Evolutionary conservation across 2,888 invertebrate species (phyloP), one percentile per base, ranked within the genome.

Genomic region (Theretra japonica): DNA sequence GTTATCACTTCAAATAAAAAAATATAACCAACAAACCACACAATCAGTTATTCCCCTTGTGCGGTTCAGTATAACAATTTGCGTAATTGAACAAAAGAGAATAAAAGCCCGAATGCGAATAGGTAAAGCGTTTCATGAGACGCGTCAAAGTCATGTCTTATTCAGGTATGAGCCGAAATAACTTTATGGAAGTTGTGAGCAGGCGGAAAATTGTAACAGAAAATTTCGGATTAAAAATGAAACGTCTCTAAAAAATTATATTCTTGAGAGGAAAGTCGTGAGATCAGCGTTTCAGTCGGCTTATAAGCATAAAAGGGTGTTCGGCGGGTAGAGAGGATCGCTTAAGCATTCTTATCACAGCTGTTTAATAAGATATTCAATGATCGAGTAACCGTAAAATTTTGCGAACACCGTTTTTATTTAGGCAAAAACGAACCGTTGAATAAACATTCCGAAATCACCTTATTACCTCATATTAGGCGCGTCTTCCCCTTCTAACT

Each of bases 311-410:
- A 84, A 88, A 86, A 86, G 84, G 82, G 82, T 85, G 79, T 80
- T 82, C 75, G 75, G 73, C 75, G 73, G 79, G 78, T 75, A 79
- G 77, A 77, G 74, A 74, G 77, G 81, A 78, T 80, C 80, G 73
- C 80, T 87, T 83, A 83, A 86, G 84, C 80, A 87, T 86, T 85
- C 85, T 85, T 86, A 85, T 87, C 85, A 85, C 80, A 79, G 84
- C 77, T 80, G 76, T 82, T 83, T 84, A 82, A 83, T 87, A 86
- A 86, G 87, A 86, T 88, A 88, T 88, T 88, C 83, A 86, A 82
- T 80, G 81, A 82, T 82, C 76, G 75, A 79, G 79, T 75, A 79
- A 70, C 28, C 19, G 78, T 80, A 79, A 78, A 82, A 83, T 82
- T 82, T 82, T 75, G 72, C 73, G 75, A 75, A 75, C 19, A 15